Base-by-base conservation (phyloP, 1,140 invertebrate species). In the Lepidurus packardi region DNA sequence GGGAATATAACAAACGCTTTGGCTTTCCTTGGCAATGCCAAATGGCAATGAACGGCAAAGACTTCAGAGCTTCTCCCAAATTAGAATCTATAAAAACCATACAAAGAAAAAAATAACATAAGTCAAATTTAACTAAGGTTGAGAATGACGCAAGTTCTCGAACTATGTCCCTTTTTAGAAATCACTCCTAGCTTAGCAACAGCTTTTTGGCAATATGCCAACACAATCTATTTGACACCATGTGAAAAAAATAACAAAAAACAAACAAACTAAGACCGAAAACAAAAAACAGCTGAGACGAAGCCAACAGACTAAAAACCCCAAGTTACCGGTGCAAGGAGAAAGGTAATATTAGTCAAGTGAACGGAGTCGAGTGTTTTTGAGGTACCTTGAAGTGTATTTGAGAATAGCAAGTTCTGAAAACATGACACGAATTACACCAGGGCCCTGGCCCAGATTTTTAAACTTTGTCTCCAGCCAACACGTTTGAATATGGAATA, bases 291-390 rank as follows among this genome's bases (percentile, higher is more conserved):
- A 21, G 3, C 53, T 21, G 53, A 65, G 21, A 65, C 53, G 9
- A 65, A 65, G 53, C 53, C 53, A 65, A 65, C 53, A 65, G 16
- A 21, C 53, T 16, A 21, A 34, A 34, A 34, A 34, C 0, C 53
- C 21, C 6, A 65, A 65, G 9, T 65, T 65, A 65, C 53, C 53
- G 13, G 53, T n/a, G 53, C 53, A 65, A 65, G 53, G 8, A 13
- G 21, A 65, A 65, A 65, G 53, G 53, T 65, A 65, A 65, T 13
- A 65, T 65, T n/a, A 65, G 53, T 65, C 53, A 65, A 65, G 53
- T 65, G 53, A 65, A 21, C 21, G n/a, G 53, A 65, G 53, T 7
- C 53, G 21, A 13, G 21, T 21, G 53, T 65, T 34, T 34, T 3
- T 34, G 53, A 6, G 7, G n/a, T 21, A 65, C 53, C 16, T 21